Base-by-base conservation (phyloP, 2,888 invertebrate species). In the Melinopterus prodromus region DNA sequence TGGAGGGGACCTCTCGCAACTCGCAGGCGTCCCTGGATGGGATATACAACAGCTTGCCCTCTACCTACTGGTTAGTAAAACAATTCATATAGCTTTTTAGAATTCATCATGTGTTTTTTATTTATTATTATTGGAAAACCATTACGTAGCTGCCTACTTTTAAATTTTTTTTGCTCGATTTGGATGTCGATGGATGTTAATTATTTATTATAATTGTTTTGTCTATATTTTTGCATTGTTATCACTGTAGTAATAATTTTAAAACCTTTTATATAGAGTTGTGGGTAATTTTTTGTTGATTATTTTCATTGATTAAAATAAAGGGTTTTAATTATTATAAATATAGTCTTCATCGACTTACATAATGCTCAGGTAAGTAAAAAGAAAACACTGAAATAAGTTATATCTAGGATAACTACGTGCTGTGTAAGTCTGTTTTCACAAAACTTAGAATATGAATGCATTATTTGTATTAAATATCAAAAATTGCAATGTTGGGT, bases 11-110 rank as follows among this genome's bases (percentile, higher is more conserved):
- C 87, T 88, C 38, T 75, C 83, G 36, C 78, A 81, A 78, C 81
- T 91, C 90, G 53, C 53, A 7, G 93, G 93, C 87, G 91, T 93
- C 89, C 93, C 93, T 87, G 93, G 93, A 89, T 94, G 94, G 94
- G 94, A 94, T 88, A 90, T 94, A 85, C 94, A 94, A 88, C 94
- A 94, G 89, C 91, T 94, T 88, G 90, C 94, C 86, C 93, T 94
- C 91, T 94, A 94, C 89, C 88, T 93, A 83, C 90, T 94, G 93
- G 94, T 94, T 89, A 92, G 93, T 92, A 91, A 35, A 6, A 74
- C 7, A 53, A 88, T 80, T 38, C 76, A 69, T 71, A 37, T 70
- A 36, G 81, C 82, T 83, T 80, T 80, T 77, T 71, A 80, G 80
- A 76, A 82, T 76, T 81, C 2, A 26, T 16, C 26, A 77, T 77